Evolutionary conservation across 2,888 invertebrate genomes (phyloP), one percentile per base, ranked within the genome.

Genomic region (Taenaris catops): DNA sequence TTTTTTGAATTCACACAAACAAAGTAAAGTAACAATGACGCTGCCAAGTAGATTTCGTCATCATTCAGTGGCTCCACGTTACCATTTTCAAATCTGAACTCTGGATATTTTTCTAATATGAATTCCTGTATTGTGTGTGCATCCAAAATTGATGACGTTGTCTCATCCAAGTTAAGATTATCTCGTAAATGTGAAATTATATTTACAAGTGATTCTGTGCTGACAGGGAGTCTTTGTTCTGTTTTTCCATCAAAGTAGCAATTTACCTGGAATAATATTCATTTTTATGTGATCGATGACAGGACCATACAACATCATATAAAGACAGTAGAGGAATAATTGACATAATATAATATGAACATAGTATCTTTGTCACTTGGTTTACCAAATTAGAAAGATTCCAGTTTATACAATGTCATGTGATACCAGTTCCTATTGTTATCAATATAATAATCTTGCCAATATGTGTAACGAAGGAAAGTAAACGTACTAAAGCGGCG

Each of bases 1-100:
- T 88, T 81, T 47, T 89, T 89, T 5, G 88, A 83, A 44, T 76
- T 83, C 4, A 86, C 76, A 56, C 87, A 89, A 11, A 88, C 75
- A 63, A 87, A 87, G 25, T 76, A 73, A 2, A 90, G 61, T 20
- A 90, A 58, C 21, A 90, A 58, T 0, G 89, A 89, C n/a, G 88
- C 83, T 2, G 72, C 70, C 17, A 84, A 58, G 36, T 79, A 63
- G 9, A 78, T 51, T 27, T 88, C 80, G 3, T 71, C 67, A 5
- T 73, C 74, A 23, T 49, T 57, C 1, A 40, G 36, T 0, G 69
- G 61, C 35, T 69, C 60, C 8, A 63, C 49, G 18, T 66, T 62
- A 31, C 73, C 70, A 60, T 69, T 69, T 53, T 69, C 62, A 58
- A 84, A 80, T 57, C 61, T 60, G 51, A 89, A 88, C 21, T 70